Evolutionary conservation across 1,140 invertebrate genomes (phyloP).

Genomic region (Drosophila nigrodunni): DNA sequence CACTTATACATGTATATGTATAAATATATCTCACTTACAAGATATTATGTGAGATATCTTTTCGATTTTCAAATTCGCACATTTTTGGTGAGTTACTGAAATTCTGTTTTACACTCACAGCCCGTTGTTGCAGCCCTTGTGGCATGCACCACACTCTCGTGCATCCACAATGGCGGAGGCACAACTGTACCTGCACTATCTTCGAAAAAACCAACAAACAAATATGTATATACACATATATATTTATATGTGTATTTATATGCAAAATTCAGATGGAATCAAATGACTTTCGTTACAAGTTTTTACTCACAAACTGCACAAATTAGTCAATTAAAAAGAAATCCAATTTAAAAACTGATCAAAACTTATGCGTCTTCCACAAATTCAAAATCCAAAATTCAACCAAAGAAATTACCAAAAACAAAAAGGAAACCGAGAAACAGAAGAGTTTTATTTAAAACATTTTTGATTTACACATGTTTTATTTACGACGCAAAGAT

Average conservation of each 20-base stretch:
- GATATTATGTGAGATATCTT: neutral
- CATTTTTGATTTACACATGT: conserved; percentile 47
- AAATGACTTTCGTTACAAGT: conserved; percentile 15
- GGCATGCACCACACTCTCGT: conserved; percentile 8
- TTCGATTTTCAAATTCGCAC: conserved; percentile 14
- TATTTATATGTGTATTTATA: conserved; percentile 10
- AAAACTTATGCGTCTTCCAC: conserved; percentile 34
- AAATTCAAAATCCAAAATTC: conserved; percentile 8
- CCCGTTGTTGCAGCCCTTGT: conserved; percentile 6
- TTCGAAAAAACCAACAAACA: conserved; percentile 30
- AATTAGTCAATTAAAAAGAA: conserved; percentile 12
- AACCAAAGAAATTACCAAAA: conserved; percentile 24
- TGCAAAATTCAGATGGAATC: neutral
- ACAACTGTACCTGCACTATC: neutral
- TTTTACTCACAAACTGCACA: conserved; percentile 33
- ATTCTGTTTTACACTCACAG: conserved; percentile 13
- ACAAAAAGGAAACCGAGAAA: conserved; percentile 34
- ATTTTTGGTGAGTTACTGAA: conserved; percentile 22
- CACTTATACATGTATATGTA: conserved; percentile 1
- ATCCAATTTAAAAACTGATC: conserved; percentile 28
- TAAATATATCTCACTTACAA: neutral
- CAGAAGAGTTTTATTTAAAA: conserved; percentile 44
- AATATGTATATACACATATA: conserved; percentile 19
- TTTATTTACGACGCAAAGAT: conserved; percentile 33
- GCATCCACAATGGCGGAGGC: neutral